Evolutionary conservation across 2,888 invertebrate genomes (phyloP).

Genomic region (Axea sp.): DNA sequence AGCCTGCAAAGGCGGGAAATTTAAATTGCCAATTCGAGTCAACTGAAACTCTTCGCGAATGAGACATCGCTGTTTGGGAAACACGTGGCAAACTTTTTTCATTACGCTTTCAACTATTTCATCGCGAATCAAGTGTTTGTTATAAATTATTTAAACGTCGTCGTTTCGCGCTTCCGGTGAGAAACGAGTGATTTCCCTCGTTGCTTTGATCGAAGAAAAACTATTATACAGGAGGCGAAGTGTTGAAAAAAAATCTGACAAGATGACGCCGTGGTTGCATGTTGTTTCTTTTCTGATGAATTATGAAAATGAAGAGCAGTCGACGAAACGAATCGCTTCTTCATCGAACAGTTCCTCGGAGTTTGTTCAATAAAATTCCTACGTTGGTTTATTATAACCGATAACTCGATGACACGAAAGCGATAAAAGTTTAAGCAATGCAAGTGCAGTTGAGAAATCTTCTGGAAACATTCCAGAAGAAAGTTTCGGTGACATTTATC

Average conservation of each 20-base stretch:
- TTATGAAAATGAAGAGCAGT: constrained; percentile 6
- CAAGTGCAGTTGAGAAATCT: constrained; percentile 32
- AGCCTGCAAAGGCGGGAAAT: no score
- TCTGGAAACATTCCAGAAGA: constrained; percentile 47
- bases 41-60: no score
- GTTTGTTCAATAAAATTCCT: constrained; percentile 11
- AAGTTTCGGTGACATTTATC: constrained; percentile 46
- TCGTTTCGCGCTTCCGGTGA: no score
- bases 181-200: no score
- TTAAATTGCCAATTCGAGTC: not conserved
- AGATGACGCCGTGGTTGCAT: no score
- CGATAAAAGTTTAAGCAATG: constrained; percentile 37
- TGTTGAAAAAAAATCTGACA: no score
- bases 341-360: not conserved
- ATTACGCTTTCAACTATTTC: constrained; percentile 27
- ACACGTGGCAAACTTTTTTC: constrained; percentile 29
- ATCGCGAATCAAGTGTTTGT: no score
- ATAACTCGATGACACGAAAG: constrained; percentile 42
- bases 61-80: no score
- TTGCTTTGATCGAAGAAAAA: no score
- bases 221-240: no score
- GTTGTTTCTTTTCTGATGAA: no score
- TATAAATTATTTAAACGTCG: no score
- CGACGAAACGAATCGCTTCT: not conserved
- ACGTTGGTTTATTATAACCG: constrained; percentile 23